Evolutionary conservation across 2,113 vertebrate species (phyloP).

Genomic region (Monarcha castaneiventris): DNA sequence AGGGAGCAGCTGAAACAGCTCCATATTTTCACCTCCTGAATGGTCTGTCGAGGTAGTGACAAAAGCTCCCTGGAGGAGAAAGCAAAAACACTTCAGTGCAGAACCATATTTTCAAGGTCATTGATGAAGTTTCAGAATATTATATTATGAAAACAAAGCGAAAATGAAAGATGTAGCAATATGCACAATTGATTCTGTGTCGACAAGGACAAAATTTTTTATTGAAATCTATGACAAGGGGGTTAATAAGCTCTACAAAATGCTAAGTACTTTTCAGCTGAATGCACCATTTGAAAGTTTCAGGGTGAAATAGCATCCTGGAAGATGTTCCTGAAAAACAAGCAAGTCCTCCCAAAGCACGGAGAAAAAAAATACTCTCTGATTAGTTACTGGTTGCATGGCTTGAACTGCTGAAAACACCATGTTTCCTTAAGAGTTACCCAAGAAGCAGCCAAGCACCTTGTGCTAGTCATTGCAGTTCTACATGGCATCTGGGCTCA

Average conservation of each 20-base stretch:
- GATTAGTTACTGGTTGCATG: neutral
- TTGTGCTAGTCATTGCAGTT: neutral
- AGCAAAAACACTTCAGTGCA: neutral
- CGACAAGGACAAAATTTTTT: neutral
- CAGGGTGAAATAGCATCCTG: neutral
- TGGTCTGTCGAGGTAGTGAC: neutral
- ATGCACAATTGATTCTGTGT: neutral
- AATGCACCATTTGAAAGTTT: neutral
- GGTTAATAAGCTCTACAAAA: neutral
- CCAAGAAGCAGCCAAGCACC: neutral
- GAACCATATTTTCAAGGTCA: neutral
- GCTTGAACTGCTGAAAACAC: neutral
- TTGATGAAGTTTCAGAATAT: neutral
- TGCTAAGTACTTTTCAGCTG: neutral
- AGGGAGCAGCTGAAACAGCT: neutral
- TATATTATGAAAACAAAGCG: neutral
- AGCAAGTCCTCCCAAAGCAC: too few species aligned
- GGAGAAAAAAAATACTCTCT: neutral
- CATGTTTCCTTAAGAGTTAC: neutral
- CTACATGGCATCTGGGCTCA: accelerated
- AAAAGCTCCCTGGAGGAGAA: neutral
- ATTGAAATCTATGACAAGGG: neutral
- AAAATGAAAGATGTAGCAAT: neutral
- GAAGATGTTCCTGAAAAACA: neutral
- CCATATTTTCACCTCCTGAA: neutral